Evolutionary conservation across 1,140 invertebrate species (phyloP).

Genomic region (Drosophila sproati): DNA sequence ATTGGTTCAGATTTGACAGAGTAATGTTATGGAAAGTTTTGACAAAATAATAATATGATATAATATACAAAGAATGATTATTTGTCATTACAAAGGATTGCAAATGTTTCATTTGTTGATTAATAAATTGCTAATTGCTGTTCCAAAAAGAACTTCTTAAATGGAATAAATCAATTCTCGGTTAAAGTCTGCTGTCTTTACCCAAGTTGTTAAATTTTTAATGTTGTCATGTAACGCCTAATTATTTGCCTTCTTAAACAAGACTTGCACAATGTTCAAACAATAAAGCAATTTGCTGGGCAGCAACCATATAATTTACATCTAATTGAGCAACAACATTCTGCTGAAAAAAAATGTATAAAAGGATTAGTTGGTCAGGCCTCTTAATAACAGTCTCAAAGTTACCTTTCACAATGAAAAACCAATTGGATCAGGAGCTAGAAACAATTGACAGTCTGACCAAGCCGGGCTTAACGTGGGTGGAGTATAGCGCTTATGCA

Average conservation of each 20-base stretch:
- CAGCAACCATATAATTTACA: slow-evolving; percentile 68
- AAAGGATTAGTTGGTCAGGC: slow-evolving; percentile 12
- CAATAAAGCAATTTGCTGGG: slow-evolving; percentile 55
- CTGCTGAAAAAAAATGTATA: slow-evolving; percentile 45
- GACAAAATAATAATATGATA: too few species aligned
- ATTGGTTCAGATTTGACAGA: too few species aligned
- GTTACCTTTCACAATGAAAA: slow-evolving; percentile 46
- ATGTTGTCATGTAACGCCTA: slow-evolving; percentile 48
- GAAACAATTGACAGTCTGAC: slow-evolving; percentile 54
- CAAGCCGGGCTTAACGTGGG: slow-evolving; percentile 60
- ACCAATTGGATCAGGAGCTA: slow-evolving; percentile 56
- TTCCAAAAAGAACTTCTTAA: background rate
- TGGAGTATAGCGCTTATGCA: slow-evolving; percentile 60
- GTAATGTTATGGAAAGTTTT: too few species aligned
- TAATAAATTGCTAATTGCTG: background rate
- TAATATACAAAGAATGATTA: too few species aligned
- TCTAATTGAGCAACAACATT: slow-evolving; percentile 51
- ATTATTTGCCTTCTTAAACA: slow-evolving; percentile 40
- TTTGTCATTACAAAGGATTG: background rate
- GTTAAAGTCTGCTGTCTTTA: background rate
- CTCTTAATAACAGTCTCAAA: slow-evolving; percentile 34
- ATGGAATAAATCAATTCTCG: background rate
- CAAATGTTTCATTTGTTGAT: too few species aligned
- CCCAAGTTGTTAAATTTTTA: slow-evolving; percentile 56
- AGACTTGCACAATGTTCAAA: slow-evolving; percentile 59